Base-by-base conservation (phyloP, 2,113 vertebrate species). In the Sylvietta virens region DNA sequence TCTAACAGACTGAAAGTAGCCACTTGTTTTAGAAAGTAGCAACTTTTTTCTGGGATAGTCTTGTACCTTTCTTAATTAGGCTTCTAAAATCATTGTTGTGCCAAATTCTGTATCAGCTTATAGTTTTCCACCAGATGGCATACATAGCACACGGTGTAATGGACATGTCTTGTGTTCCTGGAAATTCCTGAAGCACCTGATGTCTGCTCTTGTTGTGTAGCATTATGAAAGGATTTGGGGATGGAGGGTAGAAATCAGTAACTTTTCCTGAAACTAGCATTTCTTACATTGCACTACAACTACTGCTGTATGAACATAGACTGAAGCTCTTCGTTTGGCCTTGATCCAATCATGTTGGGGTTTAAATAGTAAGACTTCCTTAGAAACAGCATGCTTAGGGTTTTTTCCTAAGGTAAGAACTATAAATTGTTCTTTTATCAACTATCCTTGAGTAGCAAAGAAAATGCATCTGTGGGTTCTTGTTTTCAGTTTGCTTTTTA, bases 101-200 rank as follows among this genome's bases (percentile, higher is more conserved):
- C 54, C 53, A 92, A 61, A 35, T 88, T 85, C 21, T 66, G 4
- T 82, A 74, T 70, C 35, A 93, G 60, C 61, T 69, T 51, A 6
- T 1, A 18, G 23, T 73, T 53, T 95, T 92, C 97, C 95, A 97
- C 60, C 95, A 98, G 97, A 50, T 96, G 96, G 94, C 96, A 94
- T 51, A 88, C 45, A 1, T 27, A 67, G 76, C 74, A 44, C 45
- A 7, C 66, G 50, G 65, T 13, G 42, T 42, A 48, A 22, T 47
- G 58, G 51, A 26, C 2, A 0, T 23, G 4, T 13, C 57, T 82
- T 83, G 16, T 70, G 48, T 74, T 80, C n/a, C 2, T 27, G 2
- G 33, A 27, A 10, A 24, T 70, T 60, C 44, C 72, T 80, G 5
- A 56, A 35, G 50, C 81, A 15, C 39, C 83, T 56, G 15, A 12